phyloP scores from a whole-genome alignment of 2,113 vertebrate genomes.

The Pachyramphus minor region DNA sequence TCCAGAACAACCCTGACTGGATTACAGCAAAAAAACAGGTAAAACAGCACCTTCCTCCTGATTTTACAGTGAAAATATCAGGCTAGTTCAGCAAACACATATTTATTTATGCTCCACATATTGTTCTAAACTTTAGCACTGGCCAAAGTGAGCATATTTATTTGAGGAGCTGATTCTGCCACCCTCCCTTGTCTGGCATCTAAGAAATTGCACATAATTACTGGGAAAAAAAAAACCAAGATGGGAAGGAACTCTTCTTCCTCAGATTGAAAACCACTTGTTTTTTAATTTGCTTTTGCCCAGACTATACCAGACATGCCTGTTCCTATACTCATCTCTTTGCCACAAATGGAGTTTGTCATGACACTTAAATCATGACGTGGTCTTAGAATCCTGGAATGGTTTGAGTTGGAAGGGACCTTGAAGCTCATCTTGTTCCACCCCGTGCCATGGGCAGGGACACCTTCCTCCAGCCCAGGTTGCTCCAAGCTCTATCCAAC shows the following conservation, averaged over 20 bases:
- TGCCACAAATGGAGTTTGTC: neutral
- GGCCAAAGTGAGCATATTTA: neutral
- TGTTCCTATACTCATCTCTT: neutral
- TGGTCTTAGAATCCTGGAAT: neutral
- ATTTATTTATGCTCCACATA: neutral
- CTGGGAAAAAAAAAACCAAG: neutral
- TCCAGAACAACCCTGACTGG: neutral
- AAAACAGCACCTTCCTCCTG: neutral
- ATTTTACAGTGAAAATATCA: neutral
- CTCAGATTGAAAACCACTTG: neutral
- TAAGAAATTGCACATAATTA: neutral
- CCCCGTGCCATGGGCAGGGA: neutral
- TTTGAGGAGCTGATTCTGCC: neutral
- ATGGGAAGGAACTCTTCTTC: neutral
- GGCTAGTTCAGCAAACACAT: neutral
- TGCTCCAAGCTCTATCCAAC: accelerated
- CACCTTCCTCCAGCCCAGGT: neutral
- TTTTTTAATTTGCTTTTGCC: neutral
- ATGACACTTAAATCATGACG: neutral
- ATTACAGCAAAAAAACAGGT: neutral
- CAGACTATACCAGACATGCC: neutral
- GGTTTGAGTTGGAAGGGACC: neutral
- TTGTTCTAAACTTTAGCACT: neutral
- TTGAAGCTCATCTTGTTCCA: neutral
- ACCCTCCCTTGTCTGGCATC: neutral